phyloP scores from a whole-genome alignment of 2,888 invertebrate species.

The Choreutis nemorana region DNA sequence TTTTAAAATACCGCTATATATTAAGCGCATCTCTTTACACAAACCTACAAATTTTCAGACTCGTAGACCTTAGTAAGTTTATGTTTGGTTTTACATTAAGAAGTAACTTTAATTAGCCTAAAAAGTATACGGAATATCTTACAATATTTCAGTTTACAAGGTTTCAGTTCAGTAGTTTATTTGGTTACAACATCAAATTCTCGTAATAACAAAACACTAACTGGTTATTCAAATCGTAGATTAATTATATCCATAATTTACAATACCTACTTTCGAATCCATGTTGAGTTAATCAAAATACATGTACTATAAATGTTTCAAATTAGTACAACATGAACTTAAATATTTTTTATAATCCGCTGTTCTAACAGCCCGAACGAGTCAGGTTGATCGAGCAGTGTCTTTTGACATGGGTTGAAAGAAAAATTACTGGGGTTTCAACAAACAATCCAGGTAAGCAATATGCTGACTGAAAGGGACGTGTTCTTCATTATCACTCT shows the following conservation, averaged over 20 bases:
- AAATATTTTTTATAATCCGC: constrained; percentile 5
- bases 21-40: too few species aligned
- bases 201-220: not conserved
- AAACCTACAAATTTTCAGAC: too few species aligned
- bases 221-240: not conserved
- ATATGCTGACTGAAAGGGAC: constrained; percentile 25
- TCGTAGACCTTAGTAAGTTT: too few species aligned
- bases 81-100: too few species aligned
- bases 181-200: not conserved
- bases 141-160: too few species aligned
- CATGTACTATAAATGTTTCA: not conserved
- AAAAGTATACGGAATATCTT: too few species aligned
- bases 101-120: too few species aligned
- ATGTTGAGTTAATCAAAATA: not conserved
- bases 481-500: too few species aligned
- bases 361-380: constrained; percentile 21
- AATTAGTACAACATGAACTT: not conserved
- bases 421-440: constrained; percentile 53
- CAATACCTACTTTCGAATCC: not conserved
- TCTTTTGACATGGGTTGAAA: constrained; percentile 48
- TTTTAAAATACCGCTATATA: too few species aligned
- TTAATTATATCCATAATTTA: not conserved
- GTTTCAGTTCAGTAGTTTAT: too few species aligned
- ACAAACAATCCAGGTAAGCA: constrained; percentile 37
- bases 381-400: constrained; percentile 53